These are phyloP conservation scores for Ceratitis capitata DNA, from an alignment of 1,140 invertebrate species.

Conservation along the genomic window DNA sequence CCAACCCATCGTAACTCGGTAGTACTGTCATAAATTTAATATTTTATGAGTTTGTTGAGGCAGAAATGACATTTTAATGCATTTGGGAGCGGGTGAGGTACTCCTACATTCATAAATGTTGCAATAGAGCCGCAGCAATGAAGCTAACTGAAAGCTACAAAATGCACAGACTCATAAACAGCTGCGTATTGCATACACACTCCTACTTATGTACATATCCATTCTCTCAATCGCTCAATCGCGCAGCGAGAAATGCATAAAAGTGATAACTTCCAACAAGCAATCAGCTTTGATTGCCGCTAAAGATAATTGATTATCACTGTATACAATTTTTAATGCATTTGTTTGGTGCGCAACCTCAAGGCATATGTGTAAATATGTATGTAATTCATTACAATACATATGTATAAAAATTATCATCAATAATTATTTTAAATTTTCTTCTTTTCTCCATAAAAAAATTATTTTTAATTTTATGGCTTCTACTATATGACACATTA, in stretches of 20 bases:
- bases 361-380: neutral
- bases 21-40: slow-evolving; percentile 18
- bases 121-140: neutral
- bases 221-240: neutral
- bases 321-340: neutral
- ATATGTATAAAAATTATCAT: neutral
- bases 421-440: neutral
- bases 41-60: slow-evolving; percentile 30
- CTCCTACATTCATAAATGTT: neutral
- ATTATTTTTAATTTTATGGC: neutral
- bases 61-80: slow-evolving; percentile 33
- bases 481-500: neutral
- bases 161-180: neutral
- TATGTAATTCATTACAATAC: neutral
- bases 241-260: neutral
- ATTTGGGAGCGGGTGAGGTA: slow-evolving; percentile 27
- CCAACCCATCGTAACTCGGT: slow-evolving; percentile 5
- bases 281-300: neutral
- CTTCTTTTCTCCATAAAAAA: neutral
- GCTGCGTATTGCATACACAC: neutral
- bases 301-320: neutral
- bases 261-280: slow-evolving; percentile 10
- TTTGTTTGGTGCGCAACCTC: neutral
- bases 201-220: neutral
- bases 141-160: slow-evolving; percentile 13